Evolutionary conservation across 2,888 invertebrate genomes (phyloP), one percentile per base, ranked within the genome.

Genomic region (Polia nebulosa): DNA sequence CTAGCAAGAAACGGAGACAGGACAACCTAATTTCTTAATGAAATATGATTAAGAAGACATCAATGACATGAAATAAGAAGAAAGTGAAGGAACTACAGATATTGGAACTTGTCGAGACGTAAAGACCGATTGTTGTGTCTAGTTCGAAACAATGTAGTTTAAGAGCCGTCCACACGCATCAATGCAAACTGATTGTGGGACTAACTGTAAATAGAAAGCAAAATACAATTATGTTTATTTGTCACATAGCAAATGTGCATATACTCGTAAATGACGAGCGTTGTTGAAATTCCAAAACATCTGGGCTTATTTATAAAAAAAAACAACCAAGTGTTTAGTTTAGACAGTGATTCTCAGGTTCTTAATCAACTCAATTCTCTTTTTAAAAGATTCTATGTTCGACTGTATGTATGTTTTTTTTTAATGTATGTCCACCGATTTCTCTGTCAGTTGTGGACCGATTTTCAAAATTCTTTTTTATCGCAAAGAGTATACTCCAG

Each of bases 91-190:
- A 66, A 47, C 39, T 32, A 47, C n/a, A 41, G 29, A 41, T 68
- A 75, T 27, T 67, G 68, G 22, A 41, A 55, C 17, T 29, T 36
- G 34, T 75, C 49, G 34, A 67, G 53, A 67, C 53, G 27, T 4
- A 15, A 6, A 17, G 22, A 49, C 9, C n/a, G 39, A 29, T 49
- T 75, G 68, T 67, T 71, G 25, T 39, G 76, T 67, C 53, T 71
- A n/a, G 55, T 55, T 41, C 27, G 41, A 67, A 75, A 75, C 39
- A 72, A 72, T 72, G 34, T 49, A 8, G 22, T 34, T 34, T 11
- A 39, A 39, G n/a, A 25, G 2, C 15, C n/a, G n/a, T 20, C 51
- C 20, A 25, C 7, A 51, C 27, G 13, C 29, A 36, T 51, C 15
- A 29, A 34, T 41, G 32, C 13, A 39, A 57, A 25, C 8, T 22